These are phyloP conservation scores for Gonioctena quinquepunctata DNA, from an alignment of 1,140 invertebrate species.

Conservation along the genomic window DNA sequence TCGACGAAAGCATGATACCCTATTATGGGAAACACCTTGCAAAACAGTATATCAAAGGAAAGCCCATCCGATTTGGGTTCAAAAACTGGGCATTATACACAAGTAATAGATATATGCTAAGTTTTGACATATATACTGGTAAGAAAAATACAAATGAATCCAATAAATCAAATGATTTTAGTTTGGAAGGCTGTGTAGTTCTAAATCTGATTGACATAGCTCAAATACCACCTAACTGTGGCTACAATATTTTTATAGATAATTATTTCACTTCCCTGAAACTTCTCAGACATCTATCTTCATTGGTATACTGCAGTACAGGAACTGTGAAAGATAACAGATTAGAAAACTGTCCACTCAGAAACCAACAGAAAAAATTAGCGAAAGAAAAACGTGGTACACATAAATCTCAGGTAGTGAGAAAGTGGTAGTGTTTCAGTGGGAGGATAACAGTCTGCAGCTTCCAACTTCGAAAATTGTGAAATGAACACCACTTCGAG, in stretches of 20 bases:
- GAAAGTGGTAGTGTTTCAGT: too few species aligned
- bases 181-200: not conserved
- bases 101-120: constrained; percentile 17
- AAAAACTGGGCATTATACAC: constrained; percentile 33
- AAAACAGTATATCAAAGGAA: not conserved
- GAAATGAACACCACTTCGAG: not conserved
- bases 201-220: not conserved
- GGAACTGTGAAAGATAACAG: constrained; percentile 6
- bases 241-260: not conserved
- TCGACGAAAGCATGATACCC: constrained; percentile 34
- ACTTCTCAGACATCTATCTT: not conserved
- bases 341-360: not conserved
- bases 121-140: constrained; percentile 25
- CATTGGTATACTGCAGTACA: not conserved
- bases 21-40: constrained; percentile 27
- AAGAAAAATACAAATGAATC: constrained; percentile 12
- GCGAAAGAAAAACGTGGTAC: too few species aligned
- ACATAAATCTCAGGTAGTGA: too few species aligned
- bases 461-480: too few species aligned
- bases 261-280: not conserved
- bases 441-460: too few species aligned
- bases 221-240: not conserved
- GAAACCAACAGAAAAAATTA: not conserved
- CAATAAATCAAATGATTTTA: too few species aligned
- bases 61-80: constrained; percentile 34